These are phyloP conservation scores for Montipora foliosa DNA, from an alignment of 64 coral and sea anemone genomes.

Conservation along the genomic window DNA sequence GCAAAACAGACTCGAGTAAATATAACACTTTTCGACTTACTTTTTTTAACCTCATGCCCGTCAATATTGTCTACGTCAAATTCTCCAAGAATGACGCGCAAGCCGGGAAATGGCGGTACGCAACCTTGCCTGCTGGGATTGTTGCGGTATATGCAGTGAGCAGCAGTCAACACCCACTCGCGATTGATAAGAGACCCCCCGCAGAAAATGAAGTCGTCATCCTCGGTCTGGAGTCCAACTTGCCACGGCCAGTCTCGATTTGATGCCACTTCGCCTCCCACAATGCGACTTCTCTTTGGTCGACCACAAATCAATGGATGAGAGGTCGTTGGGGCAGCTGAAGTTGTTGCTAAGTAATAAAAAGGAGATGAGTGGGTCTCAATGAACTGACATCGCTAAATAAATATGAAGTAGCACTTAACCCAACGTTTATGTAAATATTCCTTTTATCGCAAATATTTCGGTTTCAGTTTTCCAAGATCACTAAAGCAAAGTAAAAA, in stretches of 20 bases:
- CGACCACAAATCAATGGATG: conserved; percentile 50
- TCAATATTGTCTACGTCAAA: conserved; percentile 88
- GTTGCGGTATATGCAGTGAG: conserved; percentile 81
- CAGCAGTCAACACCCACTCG: conserved; percentile 93
- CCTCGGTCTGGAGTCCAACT: conserved; percentile 67
- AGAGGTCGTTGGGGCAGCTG: neutral
- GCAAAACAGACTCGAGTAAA: too few relatives aligned
- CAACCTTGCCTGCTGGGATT: conserved; percentile 79
- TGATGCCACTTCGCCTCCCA: conserved; percentile 72
- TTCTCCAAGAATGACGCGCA: conserved; percentile 80
- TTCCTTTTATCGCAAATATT: too few relatives aligned
- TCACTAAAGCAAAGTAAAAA: too few relatives aligned
- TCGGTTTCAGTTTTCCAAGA: too few relatives aligned
- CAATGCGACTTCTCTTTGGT: conserved; percentile 68
- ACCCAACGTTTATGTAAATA: too few relatives aligned
- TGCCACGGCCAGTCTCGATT: conserved; percentile 95
- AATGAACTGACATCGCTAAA: too few relatives aligned
- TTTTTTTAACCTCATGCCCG: conserved; percentile 87
- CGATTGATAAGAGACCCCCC: conserved; percentile 80
- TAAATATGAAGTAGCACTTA: too few relatives aligned
- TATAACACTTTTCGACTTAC: neutral
- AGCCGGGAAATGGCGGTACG: conserved; percentile 56
- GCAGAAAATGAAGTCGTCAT: conserved; percentile 68
- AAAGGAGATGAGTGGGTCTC: neutral
- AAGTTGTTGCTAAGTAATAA: neutral